Evolutionary conservation across 2,797 vertebrate species (phyloP).

Genomic region (Alosa sapidissima): DNA sequence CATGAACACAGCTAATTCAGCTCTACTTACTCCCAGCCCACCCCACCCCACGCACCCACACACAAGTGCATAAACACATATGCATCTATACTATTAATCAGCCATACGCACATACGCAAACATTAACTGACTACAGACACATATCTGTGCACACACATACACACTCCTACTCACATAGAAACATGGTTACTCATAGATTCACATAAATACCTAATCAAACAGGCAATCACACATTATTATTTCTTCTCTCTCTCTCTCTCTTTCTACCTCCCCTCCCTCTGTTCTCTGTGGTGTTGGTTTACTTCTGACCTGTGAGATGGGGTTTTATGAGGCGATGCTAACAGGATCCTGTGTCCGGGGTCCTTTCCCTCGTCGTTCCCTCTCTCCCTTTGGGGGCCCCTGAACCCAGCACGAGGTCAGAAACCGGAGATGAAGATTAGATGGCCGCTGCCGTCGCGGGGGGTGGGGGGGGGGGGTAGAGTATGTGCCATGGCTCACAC

Average conservation of each 20-base stretch:
- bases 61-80: neutral
- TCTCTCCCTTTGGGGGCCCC: constrained; percentile 24
- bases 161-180: too few relatives aligned
- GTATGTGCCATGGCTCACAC: constrained; percentile 17
- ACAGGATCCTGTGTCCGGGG: constrained; percentile 41
- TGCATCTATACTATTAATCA: neutral
- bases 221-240: too few relatives aligned
- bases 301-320: constrained; percentile 28
- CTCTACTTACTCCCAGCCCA: neutral
- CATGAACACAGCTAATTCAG: constrained; percentile 10
- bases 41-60: neutral
- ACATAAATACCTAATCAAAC: too few relatives aligned
- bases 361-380: neutral
- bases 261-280: neutral
- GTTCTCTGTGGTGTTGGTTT: constrained; percentile 42
- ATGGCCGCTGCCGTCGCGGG: constrained; percentile 8
- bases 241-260: neutral
- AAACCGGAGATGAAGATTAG: constrained; percentile 39
- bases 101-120: too few relatives aligned
- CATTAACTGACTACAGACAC: too few relatives aligned
- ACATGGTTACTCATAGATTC: too few relatives aligned
- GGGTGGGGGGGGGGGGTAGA: neutral
- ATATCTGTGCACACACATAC: too few relatives aligned
- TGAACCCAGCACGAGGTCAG: constrained; percentile 42
- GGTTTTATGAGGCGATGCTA: constrained; percentile 48